Evolutionary conservation across 2,888 invertebrate species (phyloP).

Genomic region (Dicranocentrus wangi): DNA sequence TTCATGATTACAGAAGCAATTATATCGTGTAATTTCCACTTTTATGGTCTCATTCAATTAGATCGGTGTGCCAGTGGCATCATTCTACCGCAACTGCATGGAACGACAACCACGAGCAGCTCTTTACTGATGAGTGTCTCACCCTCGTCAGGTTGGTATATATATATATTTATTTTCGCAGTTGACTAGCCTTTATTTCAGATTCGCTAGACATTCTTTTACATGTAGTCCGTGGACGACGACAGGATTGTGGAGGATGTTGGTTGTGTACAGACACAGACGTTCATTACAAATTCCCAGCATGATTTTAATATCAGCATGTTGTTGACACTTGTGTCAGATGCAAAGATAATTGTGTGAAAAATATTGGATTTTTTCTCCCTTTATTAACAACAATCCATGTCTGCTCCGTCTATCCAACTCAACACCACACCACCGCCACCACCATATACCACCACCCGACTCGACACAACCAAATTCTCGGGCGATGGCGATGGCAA

Average conservation of each 20-base stretch:
- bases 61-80: constrained; percentile 38
- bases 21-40: constrained; percentile 55
- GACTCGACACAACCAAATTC: neutral
- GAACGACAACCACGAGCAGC: constrained; percentile 16
- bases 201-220: no score
- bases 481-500: constrained; percentile 11
- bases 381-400: constrained; percentile 16
- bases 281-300: constrained; percentile 56
- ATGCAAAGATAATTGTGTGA: constrained; percentile 47
- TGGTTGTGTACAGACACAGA: neutral
- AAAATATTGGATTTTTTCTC: constrained; percentile 55
- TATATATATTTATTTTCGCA: constrained; percentile 13
- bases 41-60: constrained; percentile 59
- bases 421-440: neutral
- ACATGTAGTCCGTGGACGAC: no score
- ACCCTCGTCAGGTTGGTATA: constrained; percentile 46
- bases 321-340: constrained; percentile 55
- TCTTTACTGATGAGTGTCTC: constrained; percentile 42
- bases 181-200: constrained; percentile 23
- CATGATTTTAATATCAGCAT: constrained; percentile 63
- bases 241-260: no score
- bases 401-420: neutral
- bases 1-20: constrained; percentile 54
- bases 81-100: constrained; percentile 25
- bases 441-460: neutral